Percentiles rank a stretch among this genome's conserved stretches.
These are phyloP conservation scores for Tyto alba DNA, from an alignment of 2,113 vertebrate genomes.

Conservation along the genomic window DNA sequence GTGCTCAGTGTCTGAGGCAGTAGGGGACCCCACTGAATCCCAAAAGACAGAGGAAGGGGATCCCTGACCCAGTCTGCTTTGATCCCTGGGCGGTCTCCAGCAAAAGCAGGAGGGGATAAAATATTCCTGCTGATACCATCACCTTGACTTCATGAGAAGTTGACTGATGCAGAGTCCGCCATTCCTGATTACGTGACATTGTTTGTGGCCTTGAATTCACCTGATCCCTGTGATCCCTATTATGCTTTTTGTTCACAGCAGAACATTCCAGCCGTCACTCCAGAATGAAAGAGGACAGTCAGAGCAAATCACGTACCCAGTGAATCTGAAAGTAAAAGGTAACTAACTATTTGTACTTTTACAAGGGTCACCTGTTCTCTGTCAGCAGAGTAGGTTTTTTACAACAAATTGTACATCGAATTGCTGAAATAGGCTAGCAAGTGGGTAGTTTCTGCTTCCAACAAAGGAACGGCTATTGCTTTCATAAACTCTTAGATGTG, in stretches of 20 bases:
- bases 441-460: background rate
- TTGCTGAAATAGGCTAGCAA: background rate
- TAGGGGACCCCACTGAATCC: background rate
- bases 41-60: background rate
- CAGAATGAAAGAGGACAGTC: background rate
- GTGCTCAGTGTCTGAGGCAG: background rate
- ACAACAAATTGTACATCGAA: background rate
- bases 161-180: background rate
- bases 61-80: background rate
- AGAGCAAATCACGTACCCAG: background rate
- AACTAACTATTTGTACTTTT: background rate
- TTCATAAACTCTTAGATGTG: background rate
- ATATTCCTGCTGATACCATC: background rate
- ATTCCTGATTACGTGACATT: background rate
- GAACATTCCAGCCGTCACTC: background rate
- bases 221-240: background rate
- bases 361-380: background rate
- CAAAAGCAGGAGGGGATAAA: background rate
- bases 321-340: constrained; percentile 26
- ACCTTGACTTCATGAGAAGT: background rate
- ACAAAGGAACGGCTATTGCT: background rate
- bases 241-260: background rate
- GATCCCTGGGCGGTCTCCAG: no score
- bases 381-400: background rate
- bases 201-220: background rate